These are phyloP conservation scores for Zootoca vivipara DNA, from an alignment of 2,113 vertebrate species.

Conservation along the genomic window DNA sequence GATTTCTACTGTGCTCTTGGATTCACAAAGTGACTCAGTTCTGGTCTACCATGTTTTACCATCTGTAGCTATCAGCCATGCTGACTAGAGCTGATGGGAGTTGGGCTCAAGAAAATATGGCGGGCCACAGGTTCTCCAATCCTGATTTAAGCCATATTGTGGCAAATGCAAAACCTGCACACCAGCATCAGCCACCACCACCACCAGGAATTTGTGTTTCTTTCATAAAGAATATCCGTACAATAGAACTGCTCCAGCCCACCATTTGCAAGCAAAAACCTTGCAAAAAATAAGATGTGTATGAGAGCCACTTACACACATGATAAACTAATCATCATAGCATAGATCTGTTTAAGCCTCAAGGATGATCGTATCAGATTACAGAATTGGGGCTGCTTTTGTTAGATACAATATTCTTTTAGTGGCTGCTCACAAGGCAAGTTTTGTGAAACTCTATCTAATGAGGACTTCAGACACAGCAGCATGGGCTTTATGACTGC, in stretches of 20 bases:
- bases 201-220: not conserved
- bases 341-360: not conserved
- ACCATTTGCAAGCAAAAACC: not conserved
- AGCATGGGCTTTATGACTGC: conserved; percentile 13
- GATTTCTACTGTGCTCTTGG: too few relatives aligned
- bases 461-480: conserved; percentile 47
- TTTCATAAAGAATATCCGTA: not conserved
- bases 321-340: conserved; percentile 21
- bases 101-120: not conserved
- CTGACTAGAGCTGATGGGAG: not conserved
- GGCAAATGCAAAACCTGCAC: not conserved
- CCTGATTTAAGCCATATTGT: not conserved
- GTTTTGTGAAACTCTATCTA: conserved; percentile 38
- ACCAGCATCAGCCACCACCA: not conserved
- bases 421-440: conserved; percentile 19
- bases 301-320: not conserved
- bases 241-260: not conserved
- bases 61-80: not conserved
- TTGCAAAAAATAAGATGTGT: not conserved
- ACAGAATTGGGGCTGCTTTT: conserved; percentile 4
- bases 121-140: not conserved
- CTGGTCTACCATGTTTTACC: too few relatives aligned
- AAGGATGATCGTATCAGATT: not conserved
- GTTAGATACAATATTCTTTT: not conserved
- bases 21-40: too few relatives aligned